Conservation (phyloP, 2,888 invertebrate species). For the Chymomyza amoena region DNA sequence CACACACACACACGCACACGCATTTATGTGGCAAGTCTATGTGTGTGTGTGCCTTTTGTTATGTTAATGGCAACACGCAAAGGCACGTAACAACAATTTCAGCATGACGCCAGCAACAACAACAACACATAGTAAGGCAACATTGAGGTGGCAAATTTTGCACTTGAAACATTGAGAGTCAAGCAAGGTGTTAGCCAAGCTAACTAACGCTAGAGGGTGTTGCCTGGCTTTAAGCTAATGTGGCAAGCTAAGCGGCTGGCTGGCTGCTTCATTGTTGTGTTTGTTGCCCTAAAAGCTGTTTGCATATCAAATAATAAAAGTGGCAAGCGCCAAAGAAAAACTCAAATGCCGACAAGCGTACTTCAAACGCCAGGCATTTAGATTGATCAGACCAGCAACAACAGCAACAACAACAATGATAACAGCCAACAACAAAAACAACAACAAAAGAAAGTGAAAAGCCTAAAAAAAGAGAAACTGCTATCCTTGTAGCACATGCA, state of each 20-base stretch:
- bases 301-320: slow-evolving; percentile 71
- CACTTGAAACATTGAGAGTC: slow-evolving; percentile 46
- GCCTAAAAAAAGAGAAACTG: slow-evolving; percentile 29
- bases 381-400: slow-evolving; percentile 49
- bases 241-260: slow-evolving; percentile 1
- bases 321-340: slow-evolving; percentile 42
- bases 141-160: slow-evolving; percentile 49
- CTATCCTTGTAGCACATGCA: not conserved
- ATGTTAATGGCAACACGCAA: slow-evolving; percentile 59
- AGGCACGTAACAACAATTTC: slow-evolving; percentile 65
- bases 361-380: slow-evolving; percentile 51
- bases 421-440: not conserved
- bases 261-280: slow-evolving; percentile 3
- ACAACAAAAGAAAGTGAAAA: slow-evolving; percentile 9
- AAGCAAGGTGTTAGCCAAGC: not conserved
- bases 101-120: slow-evolving; percentile 50
- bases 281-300: slow-evolving; percentile 52
- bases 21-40: not conserved
- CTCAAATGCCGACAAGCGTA: slow-evolving; percentile 32
- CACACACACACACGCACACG: slow-evolving; percentile 1
- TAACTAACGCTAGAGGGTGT: slow-evolving; percentile 9
- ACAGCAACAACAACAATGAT: not conserved
- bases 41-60: slow-evolving; percentile 54
- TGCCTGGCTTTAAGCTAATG: not conserved
- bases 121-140: slow-evolving; percentile 34